phyloP scores from a whole-genome alignment of 1,140 invertebrate genomes.

The Hermetia illucens region DNA sequence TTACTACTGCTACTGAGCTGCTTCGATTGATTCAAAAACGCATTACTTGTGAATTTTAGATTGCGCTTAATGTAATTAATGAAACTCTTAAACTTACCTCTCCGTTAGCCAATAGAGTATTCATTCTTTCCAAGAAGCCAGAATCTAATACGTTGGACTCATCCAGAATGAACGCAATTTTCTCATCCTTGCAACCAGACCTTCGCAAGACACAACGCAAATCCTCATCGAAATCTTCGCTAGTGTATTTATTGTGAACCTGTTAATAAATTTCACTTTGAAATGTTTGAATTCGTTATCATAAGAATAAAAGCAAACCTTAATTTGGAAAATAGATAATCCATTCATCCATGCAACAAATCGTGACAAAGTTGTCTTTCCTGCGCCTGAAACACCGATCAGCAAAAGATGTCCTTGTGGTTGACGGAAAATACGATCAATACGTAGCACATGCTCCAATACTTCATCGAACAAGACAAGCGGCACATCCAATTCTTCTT shows the following conservation, averaged over 20 bases:
- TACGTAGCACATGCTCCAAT: slow-evolving; percentile 92
- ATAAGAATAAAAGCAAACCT: slow-evolving; percentile 42
- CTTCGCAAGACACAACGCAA: slow-evolving; percentile 81
- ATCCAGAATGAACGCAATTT: slow-evolving; percentile 98
- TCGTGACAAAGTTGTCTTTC: slow-evolving; percentile 95
- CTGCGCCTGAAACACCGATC: slow-evolving; percentile 95
- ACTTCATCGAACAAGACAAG: slow-evolving; percentile 98
- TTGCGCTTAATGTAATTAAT: too few species aligned
- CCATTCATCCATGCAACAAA: slow-evolving; percentile 99
- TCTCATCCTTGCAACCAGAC: slow-evolving; percentile 95
- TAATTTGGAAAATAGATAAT: slow-evolving; percentile 94
- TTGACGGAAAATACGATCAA: slow-evolving; percentile 97
- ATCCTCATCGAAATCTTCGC: slow-evolving; percentile 98
- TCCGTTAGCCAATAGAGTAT: slow-evolving; percentile 95
- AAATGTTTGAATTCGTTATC: not conserved
- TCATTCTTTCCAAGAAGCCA: slow-evolving; percentile 97
- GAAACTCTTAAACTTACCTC: slow-evolving; percentile 54
- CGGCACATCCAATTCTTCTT: slow-evolving; percentile 97
- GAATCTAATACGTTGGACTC: slow-evolving; percentile 99
- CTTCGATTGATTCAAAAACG: too few species aligned
- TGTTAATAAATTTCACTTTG: slow-evolving; percentile 20
- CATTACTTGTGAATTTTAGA: too few species aligned
- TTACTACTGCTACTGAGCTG: too few species aligned
- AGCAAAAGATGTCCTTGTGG: slow-evolving; percentile 94
- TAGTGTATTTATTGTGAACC: slow-evolving; percentile 98